Evolutionary conservation across 2,797 vertebrate species (phyloP).

Genomic region (Rhodeus uyekii): DNA sequence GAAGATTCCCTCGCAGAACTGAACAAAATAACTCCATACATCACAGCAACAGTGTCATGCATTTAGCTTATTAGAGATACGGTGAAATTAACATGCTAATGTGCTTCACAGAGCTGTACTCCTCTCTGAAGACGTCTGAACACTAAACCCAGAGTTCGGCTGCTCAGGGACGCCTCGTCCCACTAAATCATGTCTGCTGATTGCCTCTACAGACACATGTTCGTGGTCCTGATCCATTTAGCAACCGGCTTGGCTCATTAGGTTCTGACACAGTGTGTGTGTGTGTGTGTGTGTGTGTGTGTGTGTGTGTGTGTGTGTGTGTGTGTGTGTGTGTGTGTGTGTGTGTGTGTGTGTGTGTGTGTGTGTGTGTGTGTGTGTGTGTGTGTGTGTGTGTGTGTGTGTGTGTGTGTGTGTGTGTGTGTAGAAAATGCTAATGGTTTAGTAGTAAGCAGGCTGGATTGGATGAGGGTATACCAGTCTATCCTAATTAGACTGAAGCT

Average conservation of each 20-base stretch:
- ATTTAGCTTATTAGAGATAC: constrained; percentile 26
- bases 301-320: constrained; percentile 32
- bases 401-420: constrained; percentile 29
- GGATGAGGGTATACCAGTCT: constrained; percentile 31
- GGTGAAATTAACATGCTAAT: background rate
- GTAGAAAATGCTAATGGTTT: constrained; percentile 26
- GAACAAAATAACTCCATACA: constrained; percentile 16
- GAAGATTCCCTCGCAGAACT: background rate
- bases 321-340: constrained; percentile 17
- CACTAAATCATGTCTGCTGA: constrained; percentile 57
- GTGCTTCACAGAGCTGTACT: background rate
- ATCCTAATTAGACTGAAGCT: constrained; percentile 73
- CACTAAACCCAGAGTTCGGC: constrained; percentile 7
- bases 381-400: background rate
- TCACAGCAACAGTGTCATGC: background rate
- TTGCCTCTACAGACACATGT: constrained; percentile 46
- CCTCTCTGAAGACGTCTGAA: constrained; percentile 3
- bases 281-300: constrained; percentile 8
- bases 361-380: constrained; percentile 8
- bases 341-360: constrained; percentile 15
- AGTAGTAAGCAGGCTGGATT: constrained; percentile 10
- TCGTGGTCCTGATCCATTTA: constrained; percentile 63
- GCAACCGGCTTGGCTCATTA: constrained; percentile 51
- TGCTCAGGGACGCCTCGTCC: constrained; percentile 3
- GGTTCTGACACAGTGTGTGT: constrained; percentile 33